A percentile compares a stretch with the other conserved stretches of the same genome.
Conservation (phyloP, 1,140 invertebrate genomes). For the Lycorma delicatula region DNA sequence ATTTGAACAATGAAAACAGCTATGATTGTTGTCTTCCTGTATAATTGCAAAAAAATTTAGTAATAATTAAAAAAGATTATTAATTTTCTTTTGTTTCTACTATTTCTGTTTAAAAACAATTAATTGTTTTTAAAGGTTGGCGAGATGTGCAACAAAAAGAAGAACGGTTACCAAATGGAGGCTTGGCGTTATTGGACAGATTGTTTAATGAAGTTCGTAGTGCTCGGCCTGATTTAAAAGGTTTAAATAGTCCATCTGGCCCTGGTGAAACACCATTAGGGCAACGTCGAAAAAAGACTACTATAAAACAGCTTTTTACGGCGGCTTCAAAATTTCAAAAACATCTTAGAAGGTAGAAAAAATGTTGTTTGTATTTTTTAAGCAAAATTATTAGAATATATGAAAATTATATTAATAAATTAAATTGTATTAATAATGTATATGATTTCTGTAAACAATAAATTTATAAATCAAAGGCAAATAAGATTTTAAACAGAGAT, state of each 20-base stretch:
- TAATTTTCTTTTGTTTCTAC: too few species aligned
- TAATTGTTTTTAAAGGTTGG: slow-evolving; percentile 50
- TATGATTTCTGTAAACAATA: too few species aligned
- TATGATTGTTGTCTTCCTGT: too few species aligned
- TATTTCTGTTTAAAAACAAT: neutral
- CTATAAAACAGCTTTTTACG: slow-evolving; percentile 89
- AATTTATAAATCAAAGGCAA: too few species aligned
- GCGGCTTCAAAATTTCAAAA: slow-evolving; percentile 94
- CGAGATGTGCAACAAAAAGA: slow-evolving; percentile 60
- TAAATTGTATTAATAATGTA: too few species aligned
- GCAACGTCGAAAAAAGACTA: slow-evolving; percentile 72
- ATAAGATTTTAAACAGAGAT: too few species aligned
- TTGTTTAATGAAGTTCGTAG: slow-evolving; percentile 61
- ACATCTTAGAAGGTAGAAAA: slow-evolving; percentile 72
- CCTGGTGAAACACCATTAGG: slow-evolving; percentile 46
- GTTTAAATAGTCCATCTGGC: slow-evolving; percentile 21
- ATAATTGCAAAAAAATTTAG: too few species aligned
- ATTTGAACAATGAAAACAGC: too few species aligned
- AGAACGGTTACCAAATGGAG: slow-evolving; percentile 55
- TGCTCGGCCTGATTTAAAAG: slow-evolving; percentile 47
- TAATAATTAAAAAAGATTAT: too few species aligned
- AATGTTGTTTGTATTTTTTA: too few species aligned
- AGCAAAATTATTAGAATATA: too few species aligned
- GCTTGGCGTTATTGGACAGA: slow-evolving; percentile 60
- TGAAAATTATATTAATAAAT: too few species aligned